Base-by-base conservation (phyloP, 2,797 vertebrate species). In the Acanthurus tractus region DNA sequence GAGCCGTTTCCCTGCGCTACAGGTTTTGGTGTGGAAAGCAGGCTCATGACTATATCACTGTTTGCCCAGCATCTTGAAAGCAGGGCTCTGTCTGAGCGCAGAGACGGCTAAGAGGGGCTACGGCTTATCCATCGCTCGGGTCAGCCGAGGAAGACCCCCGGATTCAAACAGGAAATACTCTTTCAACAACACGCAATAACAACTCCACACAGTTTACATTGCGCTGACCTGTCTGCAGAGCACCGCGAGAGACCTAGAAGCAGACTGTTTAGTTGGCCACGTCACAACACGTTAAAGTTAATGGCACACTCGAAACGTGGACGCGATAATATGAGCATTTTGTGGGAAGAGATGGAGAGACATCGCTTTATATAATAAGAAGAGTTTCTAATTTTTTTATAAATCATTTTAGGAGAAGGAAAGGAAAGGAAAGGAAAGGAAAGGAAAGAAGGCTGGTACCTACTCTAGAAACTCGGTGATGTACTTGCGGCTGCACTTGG, bases 391-490 rank as follows among this genome's bases (percentile, higher is more conserved):
- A 14, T 53, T 18, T 18, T 6, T 57, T 55, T 42, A 62, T 20
- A 0, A 68, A 78, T 48, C 23, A 23, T 13, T 69, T 77, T 18
- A 12, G 10, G 13, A 44, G 23, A 70, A 29, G 25, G 3, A 29
- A 29, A 29, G 3, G 49, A 15, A 8, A n/a, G 12, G 76, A 42
- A 71, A n/a, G 0, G 3, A 29, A 29, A 29, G 3, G 49, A 15
- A 8, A n/a, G 12, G 76, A 42, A 71, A n/a, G 0, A 58, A 42
- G 74, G 38, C 5, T 14, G 64, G 82, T 79, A 98, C 97, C 88
- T 95, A 99, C 98, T 99, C 98, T 15, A 99, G 94, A 91, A 99
- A 99, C 86, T 99, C 97, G 0, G 98, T 99, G 88, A 99, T 98
- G 78, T 99, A 98, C 89, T 98, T 99, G 91, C 97, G 97, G 91